Evolutionary conservation across 2,113 vertebrate species (phyloP).

Genomic region (Chauna torquata): DNA sequence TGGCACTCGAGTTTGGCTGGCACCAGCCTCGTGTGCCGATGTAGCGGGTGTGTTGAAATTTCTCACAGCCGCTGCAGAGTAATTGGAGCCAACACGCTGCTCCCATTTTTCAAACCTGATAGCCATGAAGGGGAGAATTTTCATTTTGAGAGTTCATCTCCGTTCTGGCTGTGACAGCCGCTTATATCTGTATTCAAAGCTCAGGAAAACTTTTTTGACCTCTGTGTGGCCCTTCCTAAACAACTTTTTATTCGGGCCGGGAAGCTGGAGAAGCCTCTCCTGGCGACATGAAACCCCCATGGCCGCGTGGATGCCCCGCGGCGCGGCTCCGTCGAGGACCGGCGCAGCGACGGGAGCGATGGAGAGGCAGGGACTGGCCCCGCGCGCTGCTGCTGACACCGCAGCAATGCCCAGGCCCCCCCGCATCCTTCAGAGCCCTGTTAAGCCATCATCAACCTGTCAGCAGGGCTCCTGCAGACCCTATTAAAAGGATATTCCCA

Average conservation of each 20-base stretch:
- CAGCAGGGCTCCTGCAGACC: neutral
- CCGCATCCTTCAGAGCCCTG: neutral
- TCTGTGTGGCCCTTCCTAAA: neutral
- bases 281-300: neutral
- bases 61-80: neutral
- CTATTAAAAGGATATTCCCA: neutral
- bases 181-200: neutral
- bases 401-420: neutral
- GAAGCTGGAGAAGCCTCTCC: fast-evolving
- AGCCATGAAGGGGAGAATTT: constrained; percentile 10
- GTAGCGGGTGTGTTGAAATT: neutral
- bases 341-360: neutral
- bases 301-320: neutral
- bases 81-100: neutral
- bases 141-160: neutral
- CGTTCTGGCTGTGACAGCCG: neutral
- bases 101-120: neutral
- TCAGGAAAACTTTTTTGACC: neutral
- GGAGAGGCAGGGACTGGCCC: neutral
- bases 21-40: fast-evolving
- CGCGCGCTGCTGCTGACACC: neutral
- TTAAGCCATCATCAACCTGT: neutral
- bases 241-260: neutral
- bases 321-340: fast-evolving
- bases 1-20: fast-evolving